Base-by-base conservation (phyloP, 2,113 vertebrate species). In the Apistogramma diplotaenia region DNA sequence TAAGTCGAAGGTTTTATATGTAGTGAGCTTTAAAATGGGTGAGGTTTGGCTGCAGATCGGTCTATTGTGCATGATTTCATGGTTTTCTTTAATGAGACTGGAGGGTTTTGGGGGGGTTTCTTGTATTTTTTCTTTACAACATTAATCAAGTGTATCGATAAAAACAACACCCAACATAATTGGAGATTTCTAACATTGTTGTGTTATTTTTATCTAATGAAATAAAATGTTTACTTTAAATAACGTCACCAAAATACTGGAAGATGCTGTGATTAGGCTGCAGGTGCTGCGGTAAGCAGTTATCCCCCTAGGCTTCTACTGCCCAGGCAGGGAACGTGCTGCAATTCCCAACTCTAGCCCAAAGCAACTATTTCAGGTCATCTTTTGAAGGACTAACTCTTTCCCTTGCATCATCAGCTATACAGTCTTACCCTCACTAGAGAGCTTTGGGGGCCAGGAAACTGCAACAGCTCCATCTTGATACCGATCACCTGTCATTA, bases 401-500 rank as follows among this genome's bases (percentile, higher is more conserved):
- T 73, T 53, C 76, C 43, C 53, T 72, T 74, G 67, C 70, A 83
- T 83, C 72, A 87, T 89, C 78, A 81, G 31, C 77, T n/a, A 33
- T 65, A 76, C 57, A 40, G 29, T 74, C 33, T 33, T 67, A 31
- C 4, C 21, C 54, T 67, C 35, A 80, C 86, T 81, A 74, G 62
- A 83, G 81, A 85, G 82, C 71, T 84, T 56, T 31, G 72, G 51
- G 25, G 89, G 77, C 87, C 60, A 89, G 81, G 65, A 86, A 82
- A 84, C 53, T n/a, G 23, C 57, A 76, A 61, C 72, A 82, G 75
- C 85, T 84, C 82, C 78, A 89, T 89, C 84, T 75, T 67, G 81
- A 89, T 76, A 84, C 83, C 76, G 57, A 89, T 88, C 92, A 91
- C 78, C 91, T 92, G 94, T 90, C 93, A 89, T 76, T 81, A 43